A percentile compares a stretch with the other conserved stretches of the same genome.
phyloP scores from a whole-genome alignment of 1,140 invertebrate genomes.

The Drosophila nebulosa region DNA sequence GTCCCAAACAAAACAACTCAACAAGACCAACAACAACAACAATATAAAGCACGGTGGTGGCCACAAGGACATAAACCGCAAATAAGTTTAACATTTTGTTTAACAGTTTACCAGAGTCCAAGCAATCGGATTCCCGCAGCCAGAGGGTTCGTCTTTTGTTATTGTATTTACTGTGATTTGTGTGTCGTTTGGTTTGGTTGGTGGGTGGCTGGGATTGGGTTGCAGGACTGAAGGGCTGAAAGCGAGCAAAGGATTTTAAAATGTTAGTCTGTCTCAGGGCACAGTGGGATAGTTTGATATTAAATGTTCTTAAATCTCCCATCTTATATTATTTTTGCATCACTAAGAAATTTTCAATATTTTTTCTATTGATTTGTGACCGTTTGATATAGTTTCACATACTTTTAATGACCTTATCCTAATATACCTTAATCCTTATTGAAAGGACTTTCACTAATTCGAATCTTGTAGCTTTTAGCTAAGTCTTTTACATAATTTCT shows the following conservation, averaged over 20 bases:
- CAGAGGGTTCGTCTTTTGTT: constrained; percentile 60
- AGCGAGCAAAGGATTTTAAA: constrained; percentile 55
- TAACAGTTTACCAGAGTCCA: constrained; percentile 33
- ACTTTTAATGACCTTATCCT: too few relatives aligned
- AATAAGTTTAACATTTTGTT: constrained; percentile 71
- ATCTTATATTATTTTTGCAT: too few relatives aligned
- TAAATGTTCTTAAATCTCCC: too few relatives aligned
- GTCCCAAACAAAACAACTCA: constrained; percentile 46
- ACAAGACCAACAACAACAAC: constrained; percentile 36
- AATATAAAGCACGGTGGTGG: too few relatives aligned
- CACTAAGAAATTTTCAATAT: background rate
- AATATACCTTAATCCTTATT: too few relatives aligned
- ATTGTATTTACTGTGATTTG: constrained; percentile 76
- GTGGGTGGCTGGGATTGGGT: constrained; percentile 20
- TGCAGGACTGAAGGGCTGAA: constrained; percentile 8
- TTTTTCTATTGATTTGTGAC: too few relatives aligned
- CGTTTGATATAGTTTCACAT: too few relatives aligned
- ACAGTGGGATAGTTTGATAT: constrained; percentile 35
- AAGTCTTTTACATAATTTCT: too few relatives aligned
- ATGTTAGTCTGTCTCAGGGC: constrained; percentile 30
- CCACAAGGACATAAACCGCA: constrained; percentile 69
- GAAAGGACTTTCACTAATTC: too few relatives aligned
- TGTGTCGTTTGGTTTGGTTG: constrained; percentile 42
- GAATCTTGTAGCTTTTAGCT: too few relatives aligned
- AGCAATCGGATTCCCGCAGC: constrained; percentile 21